Percentiles rank a stretch among this genome's conserved stretches.
Evolutionary conservation across 2,888 invertebrate genomes (phyloP).

Genomic region (Ichneumoninae sp.): DNA sequence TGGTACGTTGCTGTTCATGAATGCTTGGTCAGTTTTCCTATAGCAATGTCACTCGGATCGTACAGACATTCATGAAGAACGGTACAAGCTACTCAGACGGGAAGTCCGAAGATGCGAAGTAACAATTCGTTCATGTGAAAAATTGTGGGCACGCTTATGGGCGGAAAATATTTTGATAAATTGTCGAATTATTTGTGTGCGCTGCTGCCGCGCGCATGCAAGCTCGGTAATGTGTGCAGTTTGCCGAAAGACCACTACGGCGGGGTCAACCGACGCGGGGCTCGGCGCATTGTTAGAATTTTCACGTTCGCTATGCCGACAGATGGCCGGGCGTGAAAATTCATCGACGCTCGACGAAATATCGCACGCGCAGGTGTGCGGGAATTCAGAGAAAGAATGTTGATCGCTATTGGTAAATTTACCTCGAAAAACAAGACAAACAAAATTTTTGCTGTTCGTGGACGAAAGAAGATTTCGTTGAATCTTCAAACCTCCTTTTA

Average conservation of each 20-base stretch:
- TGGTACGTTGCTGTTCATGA: not conserved
- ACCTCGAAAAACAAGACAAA: not conserved
- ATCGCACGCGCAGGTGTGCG: not conserved
- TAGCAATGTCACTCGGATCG: too few relatives aligned
- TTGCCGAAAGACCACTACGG: not conserved
- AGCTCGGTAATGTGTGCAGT: not conserved
- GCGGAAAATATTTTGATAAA: too few relatives aligned
- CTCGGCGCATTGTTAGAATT: not conserved
- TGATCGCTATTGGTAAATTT: not conserved
- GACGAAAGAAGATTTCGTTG: too few relatives aligned
- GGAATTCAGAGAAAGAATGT: not conserved
- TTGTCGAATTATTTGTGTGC: too few relatives aligned
- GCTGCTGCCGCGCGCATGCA: too few relatives aligned
- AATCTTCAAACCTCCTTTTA: too few relatives aligned
- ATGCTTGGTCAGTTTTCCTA: too few relatives aligned
- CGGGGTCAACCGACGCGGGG: not conserved
- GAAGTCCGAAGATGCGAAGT: not conserved
- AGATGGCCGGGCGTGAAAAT: conserved; percentile 9
- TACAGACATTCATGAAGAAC: too few relatives aligned
- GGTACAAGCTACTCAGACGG: not conserved
- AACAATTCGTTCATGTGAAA: too few relatives aligned
- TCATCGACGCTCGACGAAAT: not conserved
- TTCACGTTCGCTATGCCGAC: not conserved
- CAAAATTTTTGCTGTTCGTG: too few relatives aligned
- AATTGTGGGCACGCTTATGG: too few relatives aligned